Percentiles rank a stretch among this genome's conserved stretches.
These are phyloP conservation scores for Rhinella marina DNA, from an alignment of 2,797 vertebrate species.

Conservation along the genomic window DNA sequence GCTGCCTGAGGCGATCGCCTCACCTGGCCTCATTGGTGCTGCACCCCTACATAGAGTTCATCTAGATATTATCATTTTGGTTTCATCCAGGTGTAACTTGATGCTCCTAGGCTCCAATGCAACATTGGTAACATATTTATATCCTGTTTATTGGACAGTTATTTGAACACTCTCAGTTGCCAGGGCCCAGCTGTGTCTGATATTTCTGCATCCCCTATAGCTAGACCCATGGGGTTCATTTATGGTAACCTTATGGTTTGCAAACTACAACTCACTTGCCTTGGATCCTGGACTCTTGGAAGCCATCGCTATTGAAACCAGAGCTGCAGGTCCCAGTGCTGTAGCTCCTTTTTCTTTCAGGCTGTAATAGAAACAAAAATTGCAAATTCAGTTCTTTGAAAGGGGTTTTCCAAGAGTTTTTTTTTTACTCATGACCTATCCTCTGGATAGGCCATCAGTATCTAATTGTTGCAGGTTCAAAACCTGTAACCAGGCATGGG, in stretches of 20 bases:
- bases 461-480: too few species aligned
- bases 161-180: background rate
- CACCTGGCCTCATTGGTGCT: too few species aligned
- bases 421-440: too few species aligned
- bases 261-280: constrained; percentile 64
- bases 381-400: too few species aligned
- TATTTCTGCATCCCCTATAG: background rate
- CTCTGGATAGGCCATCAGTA: too few species aligned
- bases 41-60: too few species aligned
- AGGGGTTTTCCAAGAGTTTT: too few species aligned
- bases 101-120: background rate
- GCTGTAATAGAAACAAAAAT: constrained; percentile 64
- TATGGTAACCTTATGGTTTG: background rate
- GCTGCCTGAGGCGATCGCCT: too few species aligned
- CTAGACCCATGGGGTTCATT: background rate
- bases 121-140: too few species aligned
- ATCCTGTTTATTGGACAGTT: too few species aligned
- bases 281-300: constrained; percentile 79
- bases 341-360: constrained; percentile 77
- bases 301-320: constrained; percentile 79
- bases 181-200: background rate
- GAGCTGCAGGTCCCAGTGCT: constrained; percentile 76
- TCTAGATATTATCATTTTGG: background rate
- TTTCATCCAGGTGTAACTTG: background rate
- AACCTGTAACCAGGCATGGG: too few species aligned